A percentile compares a stretch with the other conserved stretches of the same genome.
These are phyloP conservation scores for Camponotus fellah DNA, from an alignment of 2,888 invertebrate genomes.

Conservation along the genomic window DNA sequence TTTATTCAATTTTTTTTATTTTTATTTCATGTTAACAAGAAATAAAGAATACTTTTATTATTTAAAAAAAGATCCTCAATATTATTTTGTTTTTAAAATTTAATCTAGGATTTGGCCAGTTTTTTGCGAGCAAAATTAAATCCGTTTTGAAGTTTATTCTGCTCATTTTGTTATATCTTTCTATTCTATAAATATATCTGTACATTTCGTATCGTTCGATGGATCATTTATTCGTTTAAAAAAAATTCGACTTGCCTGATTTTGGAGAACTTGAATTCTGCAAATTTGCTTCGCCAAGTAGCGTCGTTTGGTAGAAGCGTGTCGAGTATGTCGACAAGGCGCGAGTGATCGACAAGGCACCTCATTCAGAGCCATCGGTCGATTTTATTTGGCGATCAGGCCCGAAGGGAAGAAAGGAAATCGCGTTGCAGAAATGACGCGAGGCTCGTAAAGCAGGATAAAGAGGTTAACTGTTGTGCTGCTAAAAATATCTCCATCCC, in stretches of 20 bases:
- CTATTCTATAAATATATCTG: neutral
- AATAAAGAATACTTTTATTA: neutral
- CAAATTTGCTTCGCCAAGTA: constrained; percentile 19
- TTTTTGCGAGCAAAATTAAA: neutral
- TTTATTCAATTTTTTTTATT: neutral
- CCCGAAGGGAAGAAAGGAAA: constrained; percentile 47
- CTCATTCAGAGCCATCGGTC: neutral
- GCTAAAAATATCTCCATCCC: constrained; percentile 75
- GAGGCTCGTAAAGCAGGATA: constrained; percentile 70
- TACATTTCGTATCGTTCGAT: neutral
- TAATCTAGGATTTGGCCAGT: neutral
- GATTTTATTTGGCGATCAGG: constrained; percentile 27
- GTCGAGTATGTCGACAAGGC: neutral
- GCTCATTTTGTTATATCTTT: neutral
- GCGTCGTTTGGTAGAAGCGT: constrained; percentile 4
- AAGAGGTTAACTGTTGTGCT: constrained; percentile 76
- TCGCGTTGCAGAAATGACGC: constrained; percentile 33
- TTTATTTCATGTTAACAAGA: neutral
- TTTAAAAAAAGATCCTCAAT: neutral
- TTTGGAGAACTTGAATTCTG: neutral
- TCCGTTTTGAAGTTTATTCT: neutral
- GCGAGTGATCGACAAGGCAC: constrained; percentile 6
- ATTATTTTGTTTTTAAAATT: neutral
- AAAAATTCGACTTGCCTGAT: neutral
- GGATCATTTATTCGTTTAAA: neutral